Evolutionary conservation across 2,113 vertebrate genomes (phyloP).

Genomic region (Limnothrissa miodon): DNA sequence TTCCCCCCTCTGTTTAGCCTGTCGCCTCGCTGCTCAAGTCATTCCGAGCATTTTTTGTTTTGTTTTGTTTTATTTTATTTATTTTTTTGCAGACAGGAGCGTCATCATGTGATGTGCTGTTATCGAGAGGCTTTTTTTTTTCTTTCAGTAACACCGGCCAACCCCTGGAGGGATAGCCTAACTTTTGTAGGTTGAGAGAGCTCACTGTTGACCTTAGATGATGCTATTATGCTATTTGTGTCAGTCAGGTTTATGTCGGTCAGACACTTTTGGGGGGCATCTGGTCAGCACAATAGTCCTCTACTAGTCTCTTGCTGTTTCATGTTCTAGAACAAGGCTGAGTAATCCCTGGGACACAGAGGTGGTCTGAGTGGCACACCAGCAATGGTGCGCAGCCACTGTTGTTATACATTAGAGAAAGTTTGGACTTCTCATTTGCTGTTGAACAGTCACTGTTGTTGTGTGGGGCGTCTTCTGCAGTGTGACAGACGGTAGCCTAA

Average conservation of each 20-base stretch:
- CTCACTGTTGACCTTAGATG: background rate
- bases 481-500: too few relatives aligned
- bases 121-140: background rate
- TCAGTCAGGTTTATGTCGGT: background rate
- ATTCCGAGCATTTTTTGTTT: slow-evolving; percentile 22
- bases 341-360: too few relatives aligned
- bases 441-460: too few relatives aligned
- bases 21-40: slow-evolving; percentile 68
- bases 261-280: background rate
- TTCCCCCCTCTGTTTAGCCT: slow-evolving; percentile 58
- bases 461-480: too few relatives aligned
- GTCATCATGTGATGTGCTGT: background rate
- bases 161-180: background rate
- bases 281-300: background rate
- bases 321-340: too few relatives aligned
- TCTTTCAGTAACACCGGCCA: background rate
- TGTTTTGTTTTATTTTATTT: background rate
- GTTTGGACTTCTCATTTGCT: too few relatives aligned
- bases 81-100: background rate
- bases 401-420: too few relatives aligned
- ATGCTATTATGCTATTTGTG: background rate
- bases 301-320: slow-evolving; percentile 4
- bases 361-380: too few relatives aligned
- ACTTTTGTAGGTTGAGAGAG: background rate
- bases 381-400: too few relatives aligned